Evolutionary conservation across 1,140 invertebrate genomes (phyloP).

Genomic region (Orius insidiosus): DNA sequence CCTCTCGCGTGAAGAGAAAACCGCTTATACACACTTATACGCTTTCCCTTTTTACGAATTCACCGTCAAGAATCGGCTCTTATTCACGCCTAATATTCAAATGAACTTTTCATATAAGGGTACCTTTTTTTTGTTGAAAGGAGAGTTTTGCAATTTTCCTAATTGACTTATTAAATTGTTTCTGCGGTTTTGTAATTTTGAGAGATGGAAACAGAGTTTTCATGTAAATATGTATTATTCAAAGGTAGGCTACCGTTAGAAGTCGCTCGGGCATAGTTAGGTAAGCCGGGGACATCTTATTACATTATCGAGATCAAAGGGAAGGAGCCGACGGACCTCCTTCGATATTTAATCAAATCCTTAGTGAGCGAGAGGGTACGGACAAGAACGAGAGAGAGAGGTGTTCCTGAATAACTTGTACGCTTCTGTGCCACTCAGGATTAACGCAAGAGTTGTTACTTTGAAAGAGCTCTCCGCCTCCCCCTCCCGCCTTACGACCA

Average conservation of each 20-base stretch:
- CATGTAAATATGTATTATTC: conserved; percentile 11
- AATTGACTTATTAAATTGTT: too few species aligned
- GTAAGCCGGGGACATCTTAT: conserved; percentile 10
- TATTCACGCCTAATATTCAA: too few species aligned
- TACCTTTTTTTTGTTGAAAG: too few species aligned
- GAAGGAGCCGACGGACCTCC: conserved; percentile 5
- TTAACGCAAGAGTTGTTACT: conserved; percentile 11
- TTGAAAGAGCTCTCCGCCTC: conserved; percentile 4
- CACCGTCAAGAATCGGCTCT: not conserved
- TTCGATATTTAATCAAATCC: conserved; percentile 12
- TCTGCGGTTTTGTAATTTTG: not conserved
- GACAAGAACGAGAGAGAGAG: not conserved
- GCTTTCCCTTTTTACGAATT: not conserved
- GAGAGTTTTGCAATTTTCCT: too few species aligned
- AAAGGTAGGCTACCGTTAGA: conserved; percentile 1
- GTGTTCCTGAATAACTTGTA: conserved; percentile 3
- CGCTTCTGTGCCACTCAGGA: not conserved
- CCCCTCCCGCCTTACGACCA: not conserved
- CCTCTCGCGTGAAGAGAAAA: not conserved
- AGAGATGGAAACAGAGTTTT: conserved; percentile 1
- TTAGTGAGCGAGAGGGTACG: not conserved
- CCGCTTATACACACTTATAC: not conserved
- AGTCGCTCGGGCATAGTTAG: not conserved
- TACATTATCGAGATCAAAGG: conserved; percentile 11
- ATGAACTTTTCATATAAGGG: too few species aligned